Base-by-base conservation (phyloP, 2,113 vertebrate species). In the Mungos mungo region DNA sequence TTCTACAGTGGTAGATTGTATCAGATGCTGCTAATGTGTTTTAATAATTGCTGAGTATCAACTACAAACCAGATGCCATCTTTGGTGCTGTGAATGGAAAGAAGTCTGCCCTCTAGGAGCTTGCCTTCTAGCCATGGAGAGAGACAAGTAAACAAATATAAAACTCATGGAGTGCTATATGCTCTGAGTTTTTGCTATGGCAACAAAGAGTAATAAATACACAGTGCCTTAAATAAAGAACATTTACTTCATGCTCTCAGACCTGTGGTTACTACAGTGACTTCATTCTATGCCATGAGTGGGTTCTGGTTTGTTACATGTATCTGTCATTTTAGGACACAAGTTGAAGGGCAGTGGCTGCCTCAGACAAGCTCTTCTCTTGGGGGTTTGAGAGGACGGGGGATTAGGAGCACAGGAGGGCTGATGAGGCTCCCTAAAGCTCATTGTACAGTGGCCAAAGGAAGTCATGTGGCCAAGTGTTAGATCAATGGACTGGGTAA, bases 191-290 rank as follows among this genome's bases (percentile, higher is more conserved):
- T 71, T 72, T 60, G 60, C 18, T 79, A 3, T 10, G 57, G 18
- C 72, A 97, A 71, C 31, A 96, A 95, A 89, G 57, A 81, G 21
- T 27, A 80, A 50, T 35, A 65, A 47, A 38, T 93, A 86, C 10
- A 57, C 13, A 25, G 21, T 57, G 7, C 14, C 11, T 88, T 93
- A 25, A 76, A 45, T 38, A n/a, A 88, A 41, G 6, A 35, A 16
- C 41, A 31, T 31, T 29, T 93, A 57, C 87, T 83, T 74, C 25
- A 38, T 65, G 2, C 21, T 82, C 12, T 93, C 6, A 47, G 10
- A 45, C 60, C 18, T 68, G 68, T 9, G 54, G 19, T 47, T n/a
- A 33, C 57, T 87, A 4, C n/a, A 50, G 7, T 52, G 45, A 82
- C 69, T 76, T 52, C 69, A 9, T 60, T 80, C 1, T 23, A 80